Evolutionary conservation across 2,113 vertebrate species (phyloP).

Genomic region (Myxocyprinus asiaticus): DNA sequence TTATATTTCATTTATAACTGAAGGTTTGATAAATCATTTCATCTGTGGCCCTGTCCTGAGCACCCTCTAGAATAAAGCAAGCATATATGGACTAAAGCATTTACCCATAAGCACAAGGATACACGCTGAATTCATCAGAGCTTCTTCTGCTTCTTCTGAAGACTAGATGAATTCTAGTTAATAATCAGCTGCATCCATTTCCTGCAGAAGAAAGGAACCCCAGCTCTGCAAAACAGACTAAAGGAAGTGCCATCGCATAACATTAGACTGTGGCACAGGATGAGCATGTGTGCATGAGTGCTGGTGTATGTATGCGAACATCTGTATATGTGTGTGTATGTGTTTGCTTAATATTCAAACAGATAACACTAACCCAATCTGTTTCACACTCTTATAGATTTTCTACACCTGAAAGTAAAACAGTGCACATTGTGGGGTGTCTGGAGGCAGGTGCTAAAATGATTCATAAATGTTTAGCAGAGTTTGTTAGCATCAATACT

Average conservation of each 20-base stretch:
- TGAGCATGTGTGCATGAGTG: constrained; percentile 10
- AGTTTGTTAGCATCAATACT: not conserved
- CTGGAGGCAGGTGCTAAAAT: too few species aligned
- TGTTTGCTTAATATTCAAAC: not conserved
- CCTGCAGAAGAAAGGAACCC: constrained; percentile 82
- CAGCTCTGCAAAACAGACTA: constrained; percentile 86
- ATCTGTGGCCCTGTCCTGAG: constrained; percentile 57
- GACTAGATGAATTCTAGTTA: constrained; percentile 88
- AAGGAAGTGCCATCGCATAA: constrained; percentile 83
- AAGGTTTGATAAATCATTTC: constrained; percentile 43
- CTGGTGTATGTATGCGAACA: not conserved
- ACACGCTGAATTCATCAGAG: constrained; percentile 79
- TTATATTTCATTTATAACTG: not conserved
- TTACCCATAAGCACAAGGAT: constrained; percentile 43
- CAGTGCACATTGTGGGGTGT: not conserved
- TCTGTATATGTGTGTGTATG: not conserved
- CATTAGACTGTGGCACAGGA: constrained; percentile 65
- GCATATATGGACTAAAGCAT: constrained; percentile 65
- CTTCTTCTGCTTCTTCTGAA: constrained; percentile 78
- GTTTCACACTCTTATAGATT: not conserved
- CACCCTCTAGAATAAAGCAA: constrained; percentile 40
- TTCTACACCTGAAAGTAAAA: not conserved
- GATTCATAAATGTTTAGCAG: not conserved
- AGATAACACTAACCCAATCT: not conserved
- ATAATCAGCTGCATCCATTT: constrained; percentile 87